These are phyloP conservation scores for Artibeus jamaicensis DNA, from an alignment of 2,797 vertebrate genomes.

Conservation along the genomic window DNA sequence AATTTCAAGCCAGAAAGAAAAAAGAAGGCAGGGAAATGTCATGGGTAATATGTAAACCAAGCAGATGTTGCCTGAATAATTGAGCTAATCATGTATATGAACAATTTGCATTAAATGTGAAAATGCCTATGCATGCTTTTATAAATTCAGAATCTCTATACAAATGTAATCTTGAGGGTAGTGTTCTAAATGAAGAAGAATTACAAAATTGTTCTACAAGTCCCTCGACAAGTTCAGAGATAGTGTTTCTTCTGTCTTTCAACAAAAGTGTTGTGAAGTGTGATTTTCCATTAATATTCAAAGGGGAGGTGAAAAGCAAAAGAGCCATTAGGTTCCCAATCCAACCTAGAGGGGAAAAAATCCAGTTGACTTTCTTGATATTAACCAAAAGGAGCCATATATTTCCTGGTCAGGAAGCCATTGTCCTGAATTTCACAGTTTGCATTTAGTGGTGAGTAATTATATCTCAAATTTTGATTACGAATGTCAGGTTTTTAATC, in stretches of 20 bases:
- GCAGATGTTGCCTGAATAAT: conserved; percentile 33
- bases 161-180: not conserved
- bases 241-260: not conserved
- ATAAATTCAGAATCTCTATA: conserved; percentile 19
- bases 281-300: not conserved
- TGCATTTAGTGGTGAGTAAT: not conserved
- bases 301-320: not conserved
- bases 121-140: not conserved
- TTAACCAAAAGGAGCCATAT: not conserved
- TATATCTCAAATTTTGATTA: not conserved
- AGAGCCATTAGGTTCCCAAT: not conserved
- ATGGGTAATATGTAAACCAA: not conserved
- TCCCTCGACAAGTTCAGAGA: conserved; percentile 3
- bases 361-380: not conserved
- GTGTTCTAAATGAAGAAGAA: conserved; percentile 13
- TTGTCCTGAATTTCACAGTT: not conserved
- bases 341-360: not conserved
- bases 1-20: not conserved
- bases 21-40: not conserved
- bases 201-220: not conserved
- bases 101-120: not conserved
- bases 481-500: not conserved
- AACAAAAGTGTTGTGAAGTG: not conserved
- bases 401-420: not conserved
- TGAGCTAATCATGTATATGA: not conserved